Conservation (phyloP, 2,113 vertebrate genomes). For the Melanostigma gelatinosum region DNA sequence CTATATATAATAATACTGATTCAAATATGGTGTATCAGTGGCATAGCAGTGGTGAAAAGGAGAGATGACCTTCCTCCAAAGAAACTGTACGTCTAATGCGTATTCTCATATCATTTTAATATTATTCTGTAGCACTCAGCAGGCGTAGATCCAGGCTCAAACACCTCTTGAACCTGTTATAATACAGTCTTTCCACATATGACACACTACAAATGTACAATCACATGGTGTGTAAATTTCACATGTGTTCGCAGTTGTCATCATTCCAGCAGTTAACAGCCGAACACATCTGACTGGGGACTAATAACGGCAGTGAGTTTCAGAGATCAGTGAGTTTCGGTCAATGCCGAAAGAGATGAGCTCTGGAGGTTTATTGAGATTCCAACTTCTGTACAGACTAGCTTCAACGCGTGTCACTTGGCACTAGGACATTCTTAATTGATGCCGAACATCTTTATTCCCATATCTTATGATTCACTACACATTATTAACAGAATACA, state of each 20-base stretch:
- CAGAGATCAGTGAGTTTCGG: not conserved
- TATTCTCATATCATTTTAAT: not conserved
- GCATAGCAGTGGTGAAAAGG: not conserved
- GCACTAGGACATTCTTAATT: slow-evolving; percentile 31
- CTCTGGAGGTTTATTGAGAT: slow-evolving; percentile 33
- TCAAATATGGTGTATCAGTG: not conserved
- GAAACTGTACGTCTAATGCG: not conserved
- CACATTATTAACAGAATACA: slow-evolving; percentile 46
- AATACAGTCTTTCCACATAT: not conserved
- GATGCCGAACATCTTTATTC: slow-evolving; percentile 36
- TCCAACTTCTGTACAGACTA: slow-evolving; percentile 20
- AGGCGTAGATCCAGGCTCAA: not conserved
- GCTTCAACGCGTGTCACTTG: slow-evolving; percentile 26
- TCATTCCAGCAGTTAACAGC: slow-evolving; percentile 17
- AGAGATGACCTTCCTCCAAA: not conserved
- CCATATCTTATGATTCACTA: slow-evolving; percentile 23
- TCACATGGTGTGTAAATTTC: not conserved
- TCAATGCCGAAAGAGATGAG: not conserved
- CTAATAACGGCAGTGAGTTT: slow-evolving; percentile 7
- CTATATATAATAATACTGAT: not conserved
- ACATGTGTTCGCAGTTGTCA: slow-evolving; percentile 1
- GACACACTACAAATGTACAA: not conserved
- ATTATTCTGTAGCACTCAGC: too few relatives aligned
- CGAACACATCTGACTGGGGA: slow-evolving; percentile 8
- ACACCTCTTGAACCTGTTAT: not conserved